Percentiles rank a stretch among this genome's conserved stretches.
phyloP scores from a whole-genome alignment of 2,888 invertebrate species.

The Cloeon dipterum region DNA sequence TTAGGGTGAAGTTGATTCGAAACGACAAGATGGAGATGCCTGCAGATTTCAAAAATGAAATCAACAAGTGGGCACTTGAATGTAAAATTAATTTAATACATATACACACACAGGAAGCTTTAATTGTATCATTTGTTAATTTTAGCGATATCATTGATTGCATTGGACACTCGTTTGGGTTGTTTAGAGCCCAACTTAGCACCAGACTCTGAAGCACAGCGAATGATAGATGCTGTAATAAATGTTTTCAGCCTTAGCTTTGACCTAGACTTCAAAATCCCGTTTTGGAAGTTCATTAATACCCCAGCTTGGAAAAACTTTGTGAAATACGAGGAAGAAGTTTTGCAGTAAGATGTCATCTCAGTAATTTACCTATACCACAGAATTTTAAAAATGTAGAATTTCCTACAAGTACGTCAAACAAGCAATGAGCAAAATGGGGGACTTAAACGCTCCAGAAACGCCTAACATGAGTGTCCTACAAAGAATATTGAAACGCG shows the following conservation, averaged over 20 bases:
- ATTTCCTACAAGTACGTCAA: no score
- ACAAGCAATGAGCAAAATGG: no score
- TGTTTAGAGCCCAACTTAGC: conserved; percentile 16
- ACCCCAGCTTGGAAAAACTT: conserved; percentile 15
- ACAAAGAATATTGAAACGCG: conserved; percentile 27
- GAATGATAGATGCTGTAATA: conserved; percentile 17
- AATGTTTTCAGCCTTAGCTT: conserved; percentile 13
- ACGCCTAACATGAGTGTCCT: no score
- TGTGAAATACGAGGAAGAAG: no score
- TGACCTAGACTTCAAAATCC: conserved; percentile 15
- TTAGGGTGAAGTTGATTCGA: conserved; percentile 17
- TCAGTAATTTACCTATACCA: no score
- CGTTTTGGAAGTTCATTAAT: conserved; percentile 14
- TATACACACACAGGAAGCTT: no score
- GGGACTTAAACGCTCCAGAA: no score
- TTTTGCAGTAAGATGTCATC: no score
- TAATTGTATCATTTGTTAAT: no score
- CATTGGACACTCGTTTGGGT: conserved; percentile 20
- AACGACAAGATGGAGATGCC: conserved; percentile 17
- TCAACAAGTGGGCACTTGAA: conserved; percentile 39
- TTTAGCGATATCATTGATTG: conserved; percentile 17
- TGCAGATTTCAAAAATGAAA: conserved; percentile 24
- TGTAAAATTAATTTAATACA: conserved; percentile 20
- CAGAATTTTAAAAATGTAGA: no score
- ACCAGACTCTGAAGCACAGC: conserved; percentile 17